phyloP scores from a whole-genome alignment of 2,113 vertebrate genomes.

The Paradisaea rubra region DNA sequence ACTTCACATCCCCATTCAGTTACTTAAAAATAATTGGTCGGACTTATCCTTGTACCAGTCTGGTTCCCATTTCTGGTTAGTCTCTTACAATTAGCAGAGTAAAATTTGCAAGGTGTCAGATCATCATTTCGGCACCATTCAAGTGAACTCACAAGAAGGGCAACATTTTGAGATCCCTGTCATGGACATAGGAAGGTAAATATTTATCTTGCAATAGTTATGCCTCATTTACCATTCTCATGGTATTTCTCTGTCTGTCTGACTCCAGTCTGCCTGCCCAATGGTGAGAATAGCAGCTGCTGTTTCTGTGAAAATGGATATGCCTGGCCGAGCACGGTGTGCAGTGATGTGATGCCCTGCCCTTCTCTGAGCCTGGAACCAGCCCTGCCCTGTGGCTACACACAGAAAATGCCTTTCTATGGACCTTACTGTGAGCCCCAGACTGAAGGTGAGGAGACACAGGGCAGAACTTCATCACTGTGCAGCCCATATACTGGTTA shows the following conservation, averaged over 20 bases:
- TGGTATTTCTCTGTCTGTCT: not conserved
- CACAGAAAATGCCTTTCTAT: conserved; percentile 14
- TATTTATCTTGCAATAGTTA: not conserved
- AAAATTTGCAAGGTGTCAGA: not conserved
- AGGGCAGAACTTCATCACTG: not conserved
- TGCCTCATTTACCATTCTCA: not conserved
- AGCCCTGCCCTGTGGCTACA: conserved; percentile 16
- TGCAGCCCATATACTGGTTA: not conserved
- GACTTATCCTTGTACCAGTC: not conserved
- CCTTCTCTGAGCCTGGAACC: not conserved
- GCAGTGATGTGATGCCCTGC: conserved; percentile 21
- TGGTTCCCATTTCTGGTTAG: not conserved
- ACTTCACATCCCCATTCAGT: not conserved
- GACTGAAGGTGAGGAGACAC: conserved; percentile 46
- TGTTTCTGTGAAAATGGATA: conserved; percentile 68
- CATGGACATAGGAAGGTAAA: not conserved
- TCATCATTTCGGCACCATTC: not conserved
- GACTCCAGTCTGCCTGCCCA: conserved; percentile 55
- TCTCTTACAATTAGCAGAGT: not conserved
- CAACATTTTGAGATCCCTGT: not conserved
- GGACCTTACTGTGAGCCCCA: conserved; percentile 58
- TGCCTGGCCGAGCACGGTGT: conserved; percentile 41
- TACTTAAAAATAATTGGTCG: not conserved
- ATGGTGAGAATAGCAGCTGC: not conserved
- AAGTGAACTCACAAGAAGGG: not conserved